Evolutionary conservation across 53 echinoderm and acorn worm species (phyloP), one percentile per base, ranked within the genome.

Genomic region (Temnopleurus reevesii): DNA sequence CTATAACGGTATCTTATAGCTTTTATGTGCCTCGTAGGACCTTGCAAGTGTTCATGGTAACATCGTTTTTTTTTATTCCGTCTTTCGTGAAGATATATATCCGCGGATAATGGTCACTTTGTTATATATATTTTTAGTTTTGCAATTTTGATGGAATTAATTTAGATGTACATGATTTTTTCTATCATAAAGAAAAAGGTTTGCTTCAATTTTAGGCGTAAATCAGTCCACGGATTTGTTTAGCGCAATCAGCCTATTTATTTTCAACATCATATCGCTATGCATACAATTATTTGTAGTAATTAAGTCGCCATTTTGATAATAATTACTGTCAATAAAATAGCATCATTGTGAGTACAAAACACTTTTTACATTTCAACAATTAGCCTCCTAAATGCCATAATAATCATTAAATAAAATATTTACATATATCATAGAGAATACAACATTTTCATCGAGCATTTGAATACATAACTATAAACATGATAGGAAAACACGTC

Each of bases 401-500:
- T 79, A 79, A n/a, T n/a, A n/a, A n/a, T 79, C 46, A 79, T 79
- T 79, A 79, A 79, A 79, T 79, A 79, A 49, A 49, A 47, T 79
- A 79, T 79, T 79, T 79, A 79, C 79, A 79, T 47, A 79, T 49
- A 79, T 17, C 79, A 79, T 49, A 79, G 79, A 49, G 47, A 79
- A 47, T 79, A 79, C 79, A 79, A 46, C 79, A 79, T 49, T 46
- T 49, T 79, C 27, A 47, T 79, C 46, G 19, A 71, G 71, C 71
- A 71, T 71, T 15, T 4, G 71, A 71, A 71, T 71, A 71, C 71
- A 71, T 12, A n/a, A 41, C 41, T 10, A 71, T n/a, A 71, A 23
- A 71, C 3, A 71, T 5, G 29, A 60, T 19, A 3, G 8, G 18
- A 29, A n/a, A n/a, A n/a, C n/a, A n/a, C n/a, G n/a, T 12, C 2